Evolutionary conservation across 2,888 invertebrate genomes (phyloP).

Genomic region (Drosophila multiciliata): DNA sequence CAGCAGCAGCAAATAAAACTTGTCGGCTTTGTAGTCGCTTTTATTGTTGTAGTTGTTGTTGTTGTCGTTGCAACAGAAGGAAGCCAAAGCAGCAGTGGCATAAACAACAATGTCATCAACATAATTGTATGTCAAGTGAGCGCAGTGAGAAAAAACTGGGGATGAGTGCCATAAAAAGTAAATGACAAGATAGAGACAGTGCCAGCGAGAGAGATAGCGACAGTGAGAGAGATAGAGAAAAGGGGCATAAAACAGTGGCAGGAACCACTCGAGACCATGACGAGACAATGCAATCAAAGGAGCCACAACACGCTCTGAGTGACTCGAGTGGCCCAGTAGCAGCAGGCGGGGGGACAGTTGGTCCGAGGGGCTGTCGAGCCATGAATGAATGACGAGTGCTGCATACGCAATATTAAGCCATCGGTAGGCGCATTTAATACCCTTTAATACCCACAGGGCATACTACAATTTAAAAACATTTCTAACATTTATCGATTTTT

Average conservation of each 20-base stretch:
- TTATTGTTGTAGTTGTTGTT: conserved; percentile 21
- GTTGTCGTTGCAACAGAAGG: conserved; percentile 32
- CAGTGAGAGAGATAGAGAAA: conserved; percentile 3
- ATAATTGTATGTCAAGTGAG: conserved; percentile 81
- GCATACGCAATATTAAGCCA: conserved; percentile 76
- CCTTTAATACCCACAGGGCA: background rate
- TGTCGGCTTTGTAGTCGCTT: conserved; percentile 55
- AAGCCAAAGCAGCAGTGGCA: conserved; percentile 37
- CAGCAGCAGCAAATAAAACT: conserved; percentile 73
- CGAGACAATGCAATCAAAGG: conserved; percentile 81
- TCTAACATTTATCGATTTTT: background rate
- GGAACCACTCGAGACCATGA: conserved; percentile 80
- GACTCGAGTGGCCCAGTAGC: background rate
- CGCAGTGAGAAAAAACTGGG: conserved; percentile 59
- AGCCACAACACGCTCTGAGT: conserved; percentile 49
- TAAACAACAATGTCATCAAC: conserved; percentile 82
- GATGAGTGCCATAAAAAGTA: conserved; percentile 58
- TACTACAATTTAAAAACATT: background rate
- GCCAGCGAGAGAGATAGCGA: conserved; percentile 5
- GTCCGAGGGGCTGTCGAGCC: conserved; percentile 38
- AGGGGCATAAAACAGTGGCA: conserved; percentile 43
- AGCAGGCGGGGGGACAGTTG: background rate
- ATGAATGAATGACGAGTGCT: conserved; percentile 70
- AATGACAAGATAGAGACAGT: conserved; percentile 46
- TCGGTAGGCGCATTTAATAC: conserved; percentile 40